Conservation (phyloP, 1,140 invertebrate species). For the Pygmarrhopalites habei region DNA sequence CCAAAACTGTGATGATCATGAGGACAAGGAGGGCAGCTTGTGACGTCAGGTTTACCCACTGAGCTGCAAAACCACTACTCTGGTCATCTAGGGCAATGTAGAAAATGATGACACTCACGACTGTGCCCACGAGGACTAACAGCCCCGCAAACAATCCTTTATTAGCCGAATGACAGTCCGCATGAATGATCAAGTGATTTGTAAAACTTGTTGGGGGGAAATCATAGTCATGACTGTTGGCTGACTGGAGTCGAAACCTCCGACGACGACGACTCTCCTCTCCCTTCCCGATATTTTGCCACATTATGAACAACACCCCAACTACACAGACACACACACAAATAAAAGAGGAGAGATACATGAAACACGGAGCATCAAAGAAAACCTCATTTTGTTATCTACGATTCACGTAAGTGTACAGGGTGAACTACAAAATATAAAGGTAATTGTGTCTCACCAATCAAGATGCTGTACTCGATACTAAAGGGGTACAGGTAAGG, state of each 20-base stretch:
- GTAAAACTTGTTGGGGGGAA: conserved; percentile 38
- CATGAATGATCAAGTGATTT: conserved; percentile 50
- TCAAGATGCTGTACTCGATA: conserved; percentile 65
- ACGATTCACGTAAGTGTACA: too few relatives aligned
- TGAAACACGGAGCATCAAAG: too few relatives aligned
- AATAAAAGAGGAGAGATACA: too few relatives aligned
- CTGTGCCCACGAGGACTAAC: conserved; percentile 54
- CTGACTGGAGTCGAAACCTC: conserved; percentile 32
- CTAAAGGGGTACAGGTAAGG: conserved; percentile 66
- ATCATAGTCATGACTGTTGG: conserved; percentile 11
- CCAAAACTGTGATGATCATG: conserved; percentile 50
- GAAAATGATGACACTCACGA: conserved; percentile 60
- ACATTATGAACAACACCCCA: conserved; percentile 63
- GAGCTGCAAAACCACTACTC: conserved; percentile 39
- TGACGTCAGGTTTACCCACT: conserved; percentile 40
- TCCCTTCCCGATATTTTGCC: conserved; percentile 60
- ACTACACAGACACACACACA: conserved; percentile 52
- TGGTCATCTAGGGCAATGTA: conserved; percentile 56
- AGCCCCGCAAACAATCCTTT: conserved; percentile 61
- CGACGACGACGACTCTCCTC: conserved; percentile 33
- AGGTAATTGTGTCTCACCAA: too few relatives aligned
- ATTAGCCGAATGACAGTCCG: conserved; percentile 65
- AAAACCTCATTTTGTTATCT: too few relatives aligned
- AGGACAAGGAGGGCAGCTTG: conserved; percentile 44
- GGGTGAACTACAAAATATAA: too few relatives aligned